These are phyloP conservation scores for Philopotamus ludificatus DNA, from an alignment of 1,140 invertebrate genomes.

Conservation along the genomic window DNA sequence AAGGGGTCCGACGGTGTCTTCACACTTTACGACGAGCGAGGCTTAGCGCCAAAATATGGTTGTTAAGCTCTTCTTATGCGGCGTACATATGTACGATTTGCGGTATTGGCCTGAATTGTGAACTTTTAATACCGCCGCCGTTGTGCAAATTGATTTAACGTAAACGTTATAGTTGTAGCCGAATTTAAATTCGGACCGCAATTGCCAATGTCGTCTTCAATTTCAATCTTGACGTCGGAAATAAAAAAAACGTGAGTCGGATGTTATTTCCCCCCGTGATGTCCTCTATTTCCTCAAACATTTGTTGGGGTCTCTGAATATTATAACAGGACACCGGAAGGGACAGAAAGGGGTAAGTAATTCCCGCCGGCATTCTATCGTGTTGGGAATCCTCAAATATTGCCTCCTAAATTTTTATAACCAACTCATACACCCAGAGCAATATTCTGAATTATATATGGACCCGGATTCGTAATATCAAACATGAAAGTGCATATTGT, in stretches of 20 bases:
- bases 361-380: neutral
- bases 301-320: neutral
- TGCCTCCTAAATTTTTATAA: neutral
- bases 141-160: neutral
- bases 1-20: constrained; percentile 21
- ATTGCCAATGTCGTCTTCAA: constrained; percentile 1
- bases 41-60: constrained; percentile 17
- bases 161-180: neutral
- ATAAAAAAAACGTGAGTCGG: neutral
- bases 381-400: neutral
- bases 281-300: constrained; percentile 19
- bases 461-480: too few relatives aligned
- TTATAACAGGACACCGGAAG: constrained; percentile 8
- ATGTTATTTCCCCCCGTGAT: constrained; percentile 13
- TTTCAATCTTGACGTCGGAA: too few relatives aligned
- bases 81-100: neutral
- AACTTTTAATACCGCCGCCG: neutral
- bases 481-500: too few relatives aligned
- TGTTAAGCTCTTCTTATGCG: constrained; percentile 1
- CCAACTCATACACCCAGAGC: too few relatives aligned
- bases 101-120: neutral
- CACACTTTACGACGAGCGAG: constrained; percentile 17
- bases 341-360: constrained; percentile 18
- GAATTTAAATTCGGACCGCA: neutral
- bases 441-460: too few relatives aligned